Conservation (phyloP, 2,888 invertebrate genomes). For the Bombylius discolor region DNA sequence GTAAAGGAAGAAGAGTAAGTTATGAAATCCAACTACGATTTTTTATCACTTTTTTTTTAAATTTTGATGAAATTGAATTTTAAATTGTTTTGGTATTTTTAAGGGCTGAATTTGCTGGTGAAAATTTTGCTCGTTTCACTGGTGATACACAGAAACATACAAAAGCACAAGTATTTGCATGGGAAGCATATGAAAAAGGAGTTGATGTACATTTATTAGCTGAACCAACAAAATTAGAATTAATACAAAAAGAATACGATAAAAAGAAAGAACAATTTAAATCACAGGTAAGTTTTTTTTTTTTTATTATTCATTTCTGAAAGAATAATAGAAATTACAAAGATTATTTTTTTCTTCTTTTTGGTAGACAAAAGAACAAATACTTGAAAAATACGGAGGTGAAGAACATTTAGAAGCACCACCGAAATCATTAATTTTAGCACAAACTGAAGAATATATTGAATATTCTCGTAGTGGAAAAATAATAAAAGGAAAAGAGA, state of each 20-base stretch:
- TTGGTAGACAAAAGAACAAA: conserved; percentile 62
- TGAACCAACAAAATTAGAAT: conserved; percentile 93
- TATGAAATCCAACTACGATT: neutral
- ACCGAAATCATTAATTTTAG: conserved; percentile 68
- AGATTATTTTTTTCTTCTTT: conserved; percentile 36
- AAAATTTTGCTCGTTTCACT: conserved; percentile 89
- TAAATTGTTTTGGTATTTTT: conserved; percentile 11
- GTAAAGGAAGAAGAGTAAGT: conserved; percentile 47
- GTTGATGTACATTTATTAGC: conserved; percentile 92
- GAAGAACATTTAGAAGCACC: conserved; percentile 81
- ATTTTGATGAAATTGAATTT: neutral
- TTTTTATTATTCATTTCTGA: neutral
- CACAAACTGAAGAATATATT: conserved; percentile 91
- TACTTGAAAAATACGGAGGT: conserved; percentile 90
- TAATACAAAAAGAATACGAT: conserved; percentile 79
- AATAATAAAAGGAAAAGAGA: conserved; percentile 74
- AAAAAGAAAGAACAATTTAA: conserved; percentile 84
- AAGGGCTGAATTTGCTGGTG: conserved; percentile 74
- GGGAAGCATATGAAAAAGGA: conserved; percentile 89
- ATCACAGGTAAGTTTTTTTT: conserved; percentile 31
- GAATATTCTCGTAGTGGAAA: conserved; percentile 93
- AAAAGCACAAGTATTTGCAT: conserved; percentile 87
- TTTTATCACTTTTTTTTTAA: neutral
- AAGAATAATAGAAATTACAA: too few species aligned
- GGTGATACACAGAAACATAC: conserved; percentile 90